Conservation (phyloP, 2,113 vertebrate genomes). For the Melospiza georgiana region DNA sequence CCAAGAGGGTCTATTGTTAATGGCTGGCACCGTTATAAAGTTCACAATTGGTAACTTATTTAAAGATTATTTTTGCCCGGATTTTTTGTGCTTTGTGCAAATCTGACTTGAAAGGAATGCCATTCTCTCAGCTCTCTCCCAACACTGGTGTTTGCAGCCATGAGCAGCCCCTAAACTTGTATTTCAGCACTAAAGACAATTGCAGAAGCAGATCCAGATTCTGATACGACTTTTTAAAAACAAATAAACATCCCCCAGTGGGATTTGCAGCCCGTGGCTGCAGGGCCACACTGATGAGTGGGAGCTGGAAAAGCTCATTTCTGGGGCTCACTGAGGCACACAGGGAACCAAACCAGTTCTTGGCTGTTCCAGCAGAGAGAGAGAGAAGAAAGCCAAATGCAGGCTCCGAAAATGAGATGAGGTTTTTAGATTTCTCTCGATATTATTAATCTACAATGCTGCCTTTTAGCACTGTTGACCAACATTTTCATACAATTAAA, state of each 20-base stretch:
- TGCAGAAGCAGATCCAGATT: not conserved
- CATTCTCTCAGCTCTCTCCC: not conserved
- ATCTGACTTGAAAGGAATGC: not conserved
- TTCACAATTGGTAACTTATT: constrained; percentile 10
- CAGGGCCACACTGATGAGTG: not conserved
- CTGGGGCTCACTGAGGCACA: not conserved
- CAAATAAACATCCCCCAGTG: not conserved
- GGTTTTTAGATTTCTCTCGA: not conserved
- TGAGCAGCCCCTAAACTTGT: not conserved
- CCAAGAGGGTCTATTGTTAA: constrained; percentile 32
- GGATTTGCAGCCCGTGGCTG: not conserved
- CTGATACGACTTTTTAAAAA: not conserved
- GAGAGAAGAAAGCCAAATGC: not conserved
- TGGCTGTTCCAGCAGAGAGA: not conserved
- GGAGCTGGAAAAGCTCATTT: not conserved
- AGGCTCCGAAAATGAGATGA: not conserved
- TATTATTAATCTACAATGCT: not conserved
- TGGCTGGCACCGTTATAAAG: not conserved
- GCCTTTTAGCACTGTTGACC: not conserved
- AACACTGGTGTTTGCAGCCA: not conserved
- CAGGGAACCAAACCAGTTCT: constrained; percentile 24
- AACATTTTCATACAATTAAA: not conserved
- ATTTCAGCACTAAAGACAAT: not conserved
- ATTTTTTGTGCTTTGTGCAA: not conserved
- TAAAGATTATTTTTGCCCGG: not conserved